Evolutionary conservation across 2,797 vertebrate species (phyloP).

Genomic region (Hippopotamyrus pictus): DNA sequence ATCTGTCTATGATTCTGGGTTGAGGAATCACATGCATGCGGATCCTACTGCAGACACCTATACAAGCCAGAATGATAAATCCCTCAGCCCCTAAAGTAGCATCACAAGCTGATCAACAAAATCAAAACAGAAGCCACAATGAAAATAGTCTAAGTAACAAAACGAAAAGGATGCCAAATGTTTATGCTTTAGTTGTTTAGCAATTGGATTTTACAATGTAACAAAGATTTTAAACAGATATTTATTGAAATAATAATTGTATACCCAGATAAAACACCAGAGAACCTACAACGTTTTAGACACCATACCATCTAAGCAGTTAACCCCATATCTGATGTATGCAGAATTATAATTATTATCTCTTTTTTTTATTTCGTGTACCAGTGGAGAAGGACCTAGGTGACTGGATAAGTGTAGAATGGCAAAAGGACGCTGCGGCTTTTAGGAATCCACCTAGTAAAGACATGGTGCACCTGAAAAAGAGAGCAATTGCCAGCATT

Average conservation of each 20-base stretch:
- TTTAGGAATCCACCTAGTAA: conserved; percentile 46
- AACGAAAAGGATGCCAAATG: background rate
- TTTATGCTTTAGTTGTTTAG: background rate
- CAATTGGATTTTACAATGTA: background rate
- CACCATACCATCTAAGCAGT: background rate
- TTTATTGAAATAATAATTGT: background rate
- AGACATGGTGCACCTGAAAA: conserved; percentile 47
- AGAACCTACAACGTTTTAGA: background rate
- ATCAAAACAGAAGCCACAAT: background rate
- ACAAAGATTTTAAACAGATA: background rate
- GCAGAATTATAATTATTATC: background rate
- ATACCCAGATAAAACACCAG: background rate
- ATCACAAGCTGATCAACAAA: background rate
- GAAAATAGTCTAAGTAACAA: background rate
- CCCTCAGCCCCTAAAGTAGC: background rate
- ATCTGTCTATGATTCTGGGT: conserved; percentile 73
- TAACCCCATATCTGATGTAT: too few species aligned
- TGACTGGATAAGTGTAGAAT: conserved; percentile 41
- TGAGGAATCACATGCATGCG: conserved; percentile 63
- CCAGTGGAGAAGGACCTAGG: conserved; percentile 51
- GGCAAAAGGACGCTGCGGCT: conserved; percentile 46
- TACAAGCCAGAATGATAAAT: background rate
- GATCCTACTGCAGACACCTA: conserved; percentile 52
- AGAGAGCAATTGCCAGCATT: background rate
- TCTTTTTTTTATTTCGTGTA: conserved; percentile 26